Base-by-base conservation (phyloP, 1,140 invertebrate genomes). In the Panagrolaimus sp. region DNA sequence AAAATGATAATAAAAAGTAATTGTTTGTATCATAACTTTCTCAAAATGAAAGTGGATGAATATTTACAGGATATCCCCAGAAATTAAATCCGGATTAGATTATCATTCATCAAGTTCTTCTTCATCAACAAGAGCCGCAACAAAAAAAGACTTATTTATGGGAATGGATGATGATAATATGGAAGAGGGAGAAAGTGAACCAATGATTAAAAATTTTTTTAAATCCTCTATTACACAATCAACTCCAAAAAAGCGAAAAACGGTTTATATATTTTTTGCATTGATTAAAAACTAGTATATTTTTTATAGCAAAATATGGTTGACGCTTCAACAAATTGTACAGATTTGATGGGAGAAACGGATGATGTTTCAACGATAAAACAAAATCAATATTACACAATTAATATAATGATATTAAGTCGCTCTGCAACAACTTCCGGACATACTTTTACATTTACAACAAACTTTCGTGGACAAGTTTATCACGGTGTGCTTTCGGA, bases 141-240 rank as follows among this genome's bases (percentile, higher is more conserved):
- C n/a, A 57, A 13, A 57, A 57, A 57, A 57, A 57, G 51, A 27
- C 20, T 57, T 57, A 57, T 57, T 7, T 5, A 9, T n/a, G 31
- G 31, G 31, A 38, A 38, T 38, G 31, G 31, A 38, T 38, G 31
- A 38, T 38, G 31, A 38, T 38, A 7, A 2, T 4, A 4, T 38
- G 31, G 31, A 38, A 38, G 31, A 38, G 31, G 31, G 31, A 7
- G 31, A 38, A 38, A 5, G 20, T 2, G 11, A 11, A 25, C 2
- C 11, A 57, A 23, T 25, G 20, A 25, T n/a, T 57, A 57, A 57
- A 57, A 53, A 9, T 20, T 53, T 27, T 27, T 57, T 57, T 57
- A 57, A 27, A 57, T 5, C 16, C 51, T 57, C n/a, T 13, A 1
- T 4, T 57, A 20, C 51, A 20, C 51, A 11, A 25, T 27, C 51